These are phyloP conservation scores for Yoshiicerus persimilis DNA, from an alignment of 1,140 invertebrate species.

Conservation along the genomic window DNA sequence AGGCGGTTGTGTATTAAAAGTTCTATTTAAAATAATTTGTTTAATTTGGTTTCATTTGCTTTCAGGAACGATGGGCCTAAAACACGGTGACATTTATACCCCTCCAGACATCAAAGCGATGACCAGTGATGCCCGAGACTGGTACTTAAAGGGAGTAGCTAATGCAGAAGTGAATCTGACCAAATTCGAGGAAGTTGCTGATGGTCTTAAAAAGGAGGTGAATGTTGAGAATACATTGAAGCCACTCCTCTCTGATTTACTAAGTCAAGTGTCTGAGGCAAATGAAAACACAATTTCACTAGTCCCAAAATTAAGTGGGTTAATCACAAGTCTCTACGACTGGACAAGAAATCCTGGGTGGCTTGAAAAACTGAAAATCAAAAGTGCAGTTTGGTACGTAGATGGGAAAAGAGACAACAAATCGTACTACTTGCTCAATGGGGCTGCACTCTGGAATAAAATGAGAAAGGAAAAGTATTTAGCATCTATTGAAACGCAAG, in stretches of 20 bases:
- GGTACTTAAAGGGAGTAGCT: not conserved
- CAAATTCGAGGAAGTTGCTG: not conserved
- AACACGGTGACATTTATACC: not conserved
- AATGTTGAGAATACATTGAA: not conserved
- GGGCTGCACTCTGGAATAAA: not conserved
- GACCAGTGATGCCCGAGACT: not conserved
- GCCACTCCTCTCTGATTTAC: not conserved
- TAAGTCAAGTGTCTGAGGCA: not conserved
- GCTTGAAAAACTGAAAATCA: not conserved
- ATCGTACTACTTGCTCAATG: constrained; percentile 21
- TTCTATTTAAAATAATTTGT: no score
- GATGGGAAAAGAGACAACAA: constrained; percentile 9
- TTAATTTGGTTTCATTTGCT: not conserved
- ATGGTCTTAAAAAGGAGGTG: not conserved
- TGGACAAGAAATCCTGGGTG: not conserved
- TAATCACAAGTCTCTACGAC: not conserved
- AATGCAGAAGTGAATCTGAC: not conserved
- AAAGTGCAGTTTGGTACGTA: not conserved
- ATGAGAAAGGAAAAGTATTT: not conserved
- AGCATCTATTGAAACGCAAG: not conserved
- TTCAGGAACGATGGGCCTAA: not conserved
- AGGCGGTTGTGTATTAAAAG: no score
- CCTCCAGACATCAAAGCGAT: not conserved
- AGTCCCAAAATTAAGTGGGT: not conserved
- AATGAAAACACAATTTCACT: not conserved